These are phyloP conservation scores for Sebastes nivosus DNA, from an alignment of 2,797 vertebrate species.

Conservation along the genomic window DNA sequence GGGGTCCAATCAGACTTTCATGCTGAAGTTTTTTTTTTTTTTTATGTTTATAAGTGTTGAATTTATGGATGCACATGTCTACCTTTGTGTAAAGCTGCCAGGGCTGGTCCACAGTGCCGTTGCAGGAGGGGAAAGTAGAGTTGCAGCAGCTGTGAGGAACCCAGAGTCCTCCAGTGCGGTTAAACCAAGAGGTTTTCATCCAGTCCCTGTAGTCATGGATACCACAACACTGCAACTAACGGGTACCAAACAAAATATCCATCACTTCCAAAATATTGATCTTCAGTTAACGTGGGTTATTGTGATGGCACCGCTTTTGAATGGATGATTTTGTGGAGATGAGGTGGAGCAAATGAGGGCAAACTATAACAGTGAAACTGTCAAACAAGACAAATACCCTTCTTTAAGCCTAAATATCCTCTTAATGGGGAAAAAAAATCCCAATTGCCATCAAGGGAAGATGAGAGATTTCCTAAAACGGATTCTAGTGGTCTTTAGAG, in stretches of 20 bases:
- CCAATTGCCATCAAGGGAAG: background rate
- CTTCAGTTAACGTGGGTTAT: no score
- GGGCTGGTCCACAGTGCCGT: slow-evolving; percentile 44
- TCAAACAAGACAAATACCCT: background rate
- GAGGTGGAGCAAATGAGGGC: background rate
- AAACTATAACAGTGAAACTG: background rate
- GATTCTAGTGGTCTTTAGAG: background rate
- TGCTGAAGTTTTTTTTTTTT: background rate
- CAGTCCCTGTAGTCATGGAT: slow-evolving; percentile 73
- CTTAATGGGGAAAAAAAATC: background rate
- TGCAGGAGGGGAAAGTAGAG: slow-evolving; percentile 57
- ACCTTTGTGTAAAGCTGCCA: slow-evolving; percentile 64
- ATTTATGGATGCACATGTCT: background rate
- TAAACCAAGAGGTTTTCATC: slow-evolving; percentile 72
- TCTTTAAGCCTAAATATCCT: background rate
- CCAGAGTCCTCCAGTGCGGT: slow-evolving; percentile 25
- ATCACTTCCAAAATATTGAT: background rate
- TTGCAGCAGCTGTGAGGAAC: slow-evolving; percentile 79
- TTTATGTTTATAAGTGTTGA: background rate
- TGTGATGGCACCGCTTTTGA: background rate
- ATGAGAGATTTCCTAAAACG: background rate
- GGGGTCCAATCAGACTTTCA: background rate
- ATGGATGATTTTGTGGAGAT: background rate
- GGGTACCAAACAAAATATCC: background rate
- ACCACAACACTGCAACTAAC: slow-evolving; percentile 76